A percentile compares a stretch with the other conserved stretches of the same genome.
These are phyloP conservation scores for Polymixis flavicincta DNA, from an alignment of 2,888 invertebrate species.

Conservation along the genomic window DNA sequence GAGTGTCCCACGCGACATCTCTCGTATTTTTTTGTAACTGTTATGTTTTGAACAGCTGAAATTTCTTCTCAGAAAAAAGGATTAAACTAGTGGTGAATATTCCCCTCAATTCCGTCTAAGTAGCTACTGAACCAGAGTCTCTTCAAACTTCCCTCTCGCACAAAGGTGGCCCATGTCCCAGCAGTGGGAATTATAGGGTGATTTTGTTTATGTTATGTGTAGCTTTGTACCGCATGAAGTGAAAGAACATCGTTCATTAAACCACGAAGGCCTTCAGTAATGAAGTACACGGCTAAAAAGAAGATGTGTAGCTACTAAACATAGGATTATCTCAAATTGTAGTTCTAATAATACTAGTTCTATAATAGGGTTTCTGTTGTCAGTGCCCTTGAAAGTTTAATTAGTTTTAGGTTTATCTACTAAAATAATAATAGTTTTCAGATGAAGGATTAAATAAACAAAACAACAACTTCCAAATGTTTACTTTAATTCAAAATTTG, in stretches of 20 bases:
- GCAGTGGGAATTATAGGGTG: too few relatives aligned
- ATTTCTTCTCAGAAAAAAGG: not conserved
- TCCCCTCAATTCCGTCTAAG: not conserved
- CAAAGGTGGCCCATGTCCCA: too few relatives aligned
- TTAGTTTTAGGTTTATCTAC: not conserved
- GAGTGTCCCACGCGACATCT: too few relatives aligned
- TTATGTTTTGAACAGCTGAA: not conserved
- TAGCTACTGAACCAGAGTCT: not conserved
- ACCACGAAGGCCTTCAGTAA: too few relatives aligned
- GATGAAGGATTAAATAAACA: constrained; percentile 55
- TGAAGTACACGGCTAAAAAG: too few relatives aligned
- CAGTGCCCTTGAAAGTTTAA: not conserved
- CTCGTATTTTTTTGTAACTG: too few relatives aligned
- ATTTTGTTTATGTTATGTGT: too few relatives aligned
- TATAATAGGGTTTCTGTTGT: not conserved
- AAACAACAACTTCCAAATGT: constrained; percentile 72
- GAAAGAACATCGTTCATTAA: too few relatives aligned
- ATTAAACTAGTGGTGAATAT: not conserved
- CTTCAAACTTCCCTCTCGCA: too few relatives aligned
- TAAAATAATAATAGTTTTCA: not conserved
- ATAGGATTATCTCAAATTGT: too few relatives aligned
- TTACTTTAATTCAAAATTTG: constrained; percentile 83
- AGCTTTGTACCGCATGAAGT: too few relatives aligned
- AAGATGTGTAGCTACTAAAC: too few relatives aligned
- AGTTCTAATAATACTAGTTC: not conserved